These are phyloP conservation scores for Bradypodion pumilum DNA, from an alignment of 2,797 vertebrate genomes.

Conservation along the genomic window DNA sequence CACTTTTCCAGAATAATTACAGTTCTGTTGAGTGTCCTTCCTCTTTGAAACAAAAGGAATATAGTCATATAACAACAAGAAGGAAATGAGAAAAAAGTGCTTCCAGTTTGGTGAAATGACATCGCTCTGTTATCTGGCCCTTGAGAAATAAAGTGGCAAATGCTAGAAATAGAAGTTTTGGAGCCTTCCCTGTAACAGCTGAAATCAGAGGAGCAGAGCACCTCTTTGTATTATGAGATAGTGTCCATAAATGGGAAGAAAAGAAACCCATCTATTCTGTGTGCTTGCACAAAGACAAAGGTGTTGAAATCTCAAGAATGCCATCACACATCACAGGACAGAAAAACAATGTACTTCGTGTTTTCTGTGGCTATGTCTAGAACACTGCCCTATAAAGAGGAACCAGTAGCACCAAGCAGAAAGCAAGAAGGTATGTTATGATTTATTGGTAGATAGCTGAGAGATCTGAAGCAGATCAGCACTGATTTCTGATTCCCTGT, in stretches of 20 bases:
- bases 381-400: neutral
- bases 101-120: neutral
- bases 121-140: neutral
- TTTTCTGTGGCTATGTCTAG: neutral
- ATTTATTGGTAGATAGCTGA: neutral
- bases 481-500: neutral
- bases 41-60: conserved; percentile 12
- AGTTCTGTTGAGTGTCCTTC: neutral
- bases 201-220: neutral
- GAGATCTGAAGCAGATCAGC: neutral
- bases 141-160: neutral
- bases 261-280: neutral
- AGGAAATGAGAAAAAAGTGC: neutral
- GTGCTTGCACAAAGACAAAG: neutral
- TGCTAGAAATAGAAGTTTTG: neutral
- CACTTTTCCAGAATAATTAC: neutral
- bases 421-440: neutral
- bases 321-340: neutral
- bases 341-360: neutral
- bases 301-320: neutral
- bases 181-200: neutral
- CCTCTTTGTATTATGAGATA: neutral
- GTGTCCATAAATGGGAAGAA: too few species aligned
- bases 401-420: neutral
- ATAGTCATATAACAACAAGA: neutral